Conservation (phyloP, 2,888 invertebrate species). For the Pimpla rufipes region DNA sequence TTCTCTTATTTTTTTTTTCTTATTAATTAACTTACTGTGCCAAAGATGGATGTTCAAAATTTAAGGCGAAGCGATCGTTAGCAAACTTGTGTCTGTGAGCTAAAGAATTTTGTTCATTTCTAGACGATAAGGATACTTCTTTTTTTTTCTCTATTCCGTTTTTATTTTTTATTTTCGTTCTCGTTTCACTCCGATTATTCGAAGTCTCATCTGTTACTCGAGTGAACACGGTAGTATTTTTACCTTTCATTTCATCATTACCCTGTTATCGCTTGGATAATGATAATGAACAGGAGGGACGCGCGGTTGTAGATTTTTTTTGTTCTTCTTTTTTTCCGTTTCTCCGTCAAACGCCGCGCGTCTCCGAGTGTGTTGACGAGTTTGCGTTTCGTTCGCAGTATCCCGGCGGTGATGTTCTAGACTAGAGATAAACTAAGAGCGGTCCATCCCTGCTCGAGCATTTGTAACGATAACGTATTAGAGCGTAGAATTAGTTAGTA, state of each 20-base stretch:
- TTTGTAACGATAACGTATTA: conserved; percentile 64
- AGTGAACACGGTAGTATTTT: conserved; percentile 54
- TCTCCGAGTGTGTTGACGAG: conserved; percentile 36
- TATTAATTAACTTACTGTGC: conserved; percentile 81
- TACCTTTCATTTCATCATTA: conserved; percentile 46
- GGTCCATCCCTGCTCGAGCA: conserved; percentile 68
- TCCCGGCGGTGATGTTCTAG: conserved; percentile 52
- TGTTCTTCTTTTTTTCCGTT: conserved; percentile 1
- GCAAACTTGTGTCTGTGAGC: conserved; percentile 70
- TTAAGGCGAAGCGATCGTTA: conserved; percentile 73
- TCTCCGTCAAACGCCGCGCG: background rate
- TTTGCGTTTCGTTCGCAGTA: conserved; percentile 60
- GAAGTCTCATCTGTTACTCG: conserved; percentile 27
- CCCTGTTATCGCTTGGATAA: conserved; percentile 25
- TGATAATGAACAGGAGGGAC: conserved; percentile 26
- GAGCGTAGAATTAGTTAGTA: conserved; percentile 50
- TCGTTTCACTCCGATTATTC: conserved; percentile 39
- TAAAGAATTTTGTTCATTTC: conserved; percentile 76
- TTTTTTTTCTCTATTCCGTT: conserved; percentile 16
- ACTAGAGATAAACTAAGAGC: conserved; percentile 56
- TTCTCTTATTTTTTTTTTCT: conserved; percentile 51
- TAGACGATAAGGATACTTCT: conserved; percentile 59
- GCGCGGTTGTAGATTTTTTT: conserved; percentile 13
- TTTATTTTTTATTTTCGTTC: conserved; percentile 28
- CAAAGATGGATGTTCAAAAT: conserved; percentile 83